Conservation (phyloP, 2,888 invertebrate genomes). For the Oeneis ivallda region DNA sequence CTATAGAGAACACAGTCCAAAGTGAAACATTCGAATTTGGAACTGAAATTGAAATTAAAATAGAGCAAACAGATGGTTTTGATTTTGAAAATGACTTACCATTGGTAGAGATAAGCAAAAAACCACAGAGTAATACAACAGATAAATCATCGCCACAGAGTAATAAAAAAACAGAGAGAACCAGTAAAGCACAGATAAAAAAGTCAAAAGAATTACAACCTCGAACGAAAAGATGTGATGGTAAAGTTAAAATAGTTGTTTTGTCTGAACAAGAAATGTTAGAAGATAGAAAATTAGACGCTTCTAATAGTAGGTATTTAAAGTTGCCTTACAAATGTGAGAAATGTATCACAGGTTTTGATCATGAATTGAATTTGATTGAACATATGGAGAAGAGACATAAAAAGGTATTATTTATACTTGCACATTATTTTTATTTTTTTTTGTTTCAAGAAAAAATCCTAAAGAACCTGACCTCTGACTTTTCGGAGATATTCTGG, state of each 20-base stretch:
- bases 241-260: slow-evolving; percentile 52
- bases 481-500: too few relatives aligned
- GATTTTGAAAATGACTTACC: slow-evolving; percentile 52
- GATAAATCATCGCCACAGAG: slow-evolving; percentile 25
- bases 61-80: slow-evolving; percentile 50
- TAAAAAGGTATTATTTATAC: slow-evolving; percentile 46
- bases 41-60: slow-evolving; percentile 50
- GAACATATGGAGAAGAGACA: slow-evolving; percentile 61
- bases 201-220: neutral
- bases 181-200: neutral
- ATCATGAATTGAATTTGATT: slow-evolving; percentile 57
- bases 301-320: slow-evolving; percentile 51
- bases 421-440: too few relatives aligned
- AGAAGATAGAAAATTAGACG: slow-evolving; percentile 53
- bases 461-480: too few relatives aligned
- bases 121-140: slow-evolving; percentile 12
- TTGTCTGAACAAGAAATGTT: slow-evolving; percentile 52
- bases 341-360: slow-evolving; percentile 61
- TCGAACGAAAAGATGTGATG: slow-evolving; percentile 46
- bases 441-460: too few relatives aligned
- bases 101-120: slow-evolving; percentile 44
- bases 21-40: slow-evolving; percentile 31
- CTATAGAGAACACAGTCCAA: slow-evolving; percentile 12
- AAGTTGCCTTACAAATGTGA: slow-evolving; percentile 64
- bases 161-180: neutral